phyloP scores from a whole-genome alignment of 2,797 vertebrate species.

The Xenopus petersii region DNA sequence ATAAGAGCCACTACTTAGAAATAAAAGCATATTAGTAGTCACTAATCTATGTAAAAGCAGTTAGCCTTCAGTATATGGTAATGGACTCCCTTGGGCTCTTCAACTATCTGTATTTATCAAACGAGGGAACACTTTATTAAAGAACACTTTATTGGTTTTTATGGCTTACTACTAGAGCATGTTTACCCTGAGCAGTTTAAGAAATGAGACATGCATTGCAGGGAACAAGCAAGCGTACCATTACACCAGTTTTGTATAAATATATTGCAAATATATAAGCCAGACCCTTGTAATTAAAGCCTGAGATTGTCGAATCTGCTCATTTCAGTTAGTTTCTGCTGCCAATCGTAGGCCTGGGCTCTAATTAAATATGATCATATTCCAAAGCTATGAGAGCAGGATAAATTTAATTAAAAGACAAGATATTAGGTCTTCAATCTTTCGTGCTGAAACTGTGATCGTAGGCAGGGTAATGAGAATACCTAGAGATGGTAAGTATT shows the following conservation, averaged over 20 bases:
- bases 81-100: no score
- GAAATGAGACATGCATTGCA: no score
- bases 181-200: no score
- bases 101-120: no score
- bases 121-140: no score
- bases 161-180: no score
- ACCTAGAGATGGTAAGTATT: conserved; percentile 25
- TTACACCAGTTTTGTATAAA: background rate
- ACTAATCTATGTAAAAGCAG: no score
- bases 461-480: conserved; percentile 32
- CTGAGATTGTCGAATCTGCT: conserved; percentile 19
- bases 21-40: no score
- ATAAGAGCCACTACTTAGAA: no score
- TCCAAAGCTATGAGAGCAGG: conserved; percentile 39
- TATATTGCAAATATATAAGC: conserved; percentile 18
- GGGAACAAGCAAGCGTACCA: background rate
- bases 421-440: conserved; percentile 41
- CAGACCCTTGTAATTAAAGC: conserved; percentile 27
- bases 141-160: no score
- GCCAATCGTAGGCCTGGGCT: conserved; percentile 27
- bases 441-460: conserved; percentile 37
- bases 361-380: conserved; percentile 46
- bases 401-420: conserved; percentile 46
- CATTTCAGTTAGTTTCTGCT: conserved; percentile 26
- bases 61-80: no score